Conservation (phyloP, 1,140 invertebrate species). For the Drosophila sechellia region DNA sequence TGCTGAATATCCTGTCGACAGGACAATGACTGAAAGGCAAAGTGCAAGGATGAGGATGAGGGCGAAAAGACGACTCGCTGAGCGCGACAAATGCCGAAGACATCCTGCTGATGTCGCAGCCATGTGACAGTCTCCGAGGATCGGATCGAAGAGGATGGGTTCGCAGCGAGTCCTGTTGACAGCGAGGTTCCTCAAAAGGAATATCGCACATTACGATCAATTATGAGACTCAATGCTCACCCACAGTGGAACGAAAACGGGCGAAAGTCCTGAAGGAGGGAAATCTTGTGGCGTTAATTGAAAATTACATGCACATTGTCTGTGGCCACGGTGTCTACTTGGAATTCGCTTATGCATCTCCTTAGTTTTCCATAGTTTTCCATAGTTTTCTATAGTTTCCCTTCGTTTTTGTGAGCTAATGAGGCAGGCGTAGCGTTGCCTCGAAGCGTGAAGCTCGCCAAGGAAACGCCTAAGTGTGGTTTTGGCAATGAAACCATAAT, state of each 20-base stretch:
- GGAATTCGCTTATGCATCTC: constrained; percentile 55
- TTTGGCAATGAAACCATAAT: constrained; percentile 81
- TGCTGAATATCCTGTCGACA: constrained; percentile 38
- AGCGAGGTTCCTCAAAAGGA: constrained; percentile 39
- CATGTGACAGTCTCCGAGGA: constrained; percentile 39
- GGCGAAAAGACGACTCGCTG: constrained; percentile 25
- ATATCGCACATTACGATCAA: constrained; percentile 81
- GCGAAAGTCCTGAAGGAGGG: constrained; percentile 39
- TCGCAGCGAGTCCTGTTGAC: constrained; percentile 52
- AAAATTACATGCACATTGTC: constrained; percentile 79
- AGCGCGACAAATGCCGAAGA: constrained; percentile 40
- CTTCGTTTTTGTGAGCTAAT: constrained; percentile 32
- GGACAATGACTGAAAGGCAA: constrained; percentile 41
- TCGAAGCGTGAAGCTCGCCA: constrained; percentile 64
- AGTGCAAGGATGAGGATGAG: constrained; percentile 20
- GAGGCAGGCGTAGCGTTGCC: constrained; percentile 39
- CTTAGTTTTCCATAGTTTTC: constrained; percentile 3
- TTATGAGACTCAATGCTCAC: constrained; percentile 77
- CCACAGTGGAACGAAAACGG: constrained; percentile 67
- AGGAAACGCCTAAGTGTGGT: constrained; percentile 65
- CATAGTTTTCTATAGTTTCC: constrained; percentile 7
- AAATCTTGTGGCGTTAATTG: constrained; percentile 79
- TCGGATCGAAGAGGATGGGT: background rate
- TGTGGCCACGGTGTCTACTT: constrained; percentile 68
- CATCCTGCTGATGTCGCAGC: constrained; percentile 27